Evolutionary conservation across 2,888 invertebrate species (phyloP).

Genomic region (Synergus umbraculus): DNA sequence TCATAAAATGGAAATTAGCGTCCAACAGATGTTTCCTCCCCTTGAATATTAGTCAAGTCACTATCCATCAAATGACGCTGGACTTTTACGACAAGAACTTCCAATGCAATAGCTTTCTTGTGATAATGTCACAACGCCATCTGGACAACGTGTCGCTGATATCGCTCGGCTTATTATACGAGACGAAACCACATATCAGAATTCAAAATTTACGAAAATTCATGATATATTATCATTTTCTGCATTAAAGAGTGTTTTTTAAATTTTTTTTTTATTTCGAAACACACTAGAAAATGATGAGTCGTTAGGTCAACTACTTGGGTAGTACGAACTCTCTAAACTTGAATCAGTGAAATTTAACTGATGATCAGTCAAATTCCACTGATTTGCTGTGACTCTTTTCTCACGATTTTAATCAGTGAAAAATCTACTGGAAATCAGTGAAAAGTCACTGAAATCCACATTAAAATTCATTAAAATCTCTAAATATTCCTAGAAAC

Average conservation of each 20-base stretch:
- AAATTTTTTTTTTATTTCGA: neutral
- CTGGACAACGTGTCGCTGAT: constrained; percentile 5
- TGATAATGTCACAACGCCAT: neutral
- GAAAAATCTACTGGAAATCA: too few relatives aligned
- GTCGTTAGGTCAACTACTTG: neutral
- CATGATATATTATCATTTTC: too few relatives aligned
- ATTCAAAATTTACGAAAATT: too few relatives aligned
- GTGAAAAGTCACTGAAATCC: too few relatives aligned
- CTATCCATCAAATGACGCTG: constrained; percentile 34
- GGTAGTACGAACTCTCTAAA: too few relatives aligned
- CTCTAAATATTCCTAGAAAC: too few relatives aligned
- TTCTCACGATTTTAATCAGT: too few relatives aligned
- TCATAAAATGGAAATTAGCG: constrained; percentile 30
- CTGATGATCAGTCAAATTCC: too few relatives aligned
- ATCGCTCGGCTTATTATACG: neutral
- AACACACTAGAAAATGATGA: neutral
- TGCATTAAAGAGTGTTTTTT: too few relatives aligned
- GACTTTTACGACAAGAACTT: constrained; percentile 17
- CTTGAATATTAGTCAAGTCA: constrained; percentile 19
- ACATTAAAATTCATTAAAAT: too few relatives aligned
- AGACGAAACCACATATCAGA: neutral
- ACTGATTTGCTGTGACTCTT: too few relatives aligned
- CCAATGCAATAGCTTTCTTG: constrained; percentile 12
- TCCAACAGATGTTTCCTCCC: constrained; percentile 29
- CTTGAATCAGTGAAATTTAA: too few relatives aligned